Base-by-base conservation (phyloP, 92 coral and sea anemone genomes). In the Micromussa lordhowensis region DNA sequence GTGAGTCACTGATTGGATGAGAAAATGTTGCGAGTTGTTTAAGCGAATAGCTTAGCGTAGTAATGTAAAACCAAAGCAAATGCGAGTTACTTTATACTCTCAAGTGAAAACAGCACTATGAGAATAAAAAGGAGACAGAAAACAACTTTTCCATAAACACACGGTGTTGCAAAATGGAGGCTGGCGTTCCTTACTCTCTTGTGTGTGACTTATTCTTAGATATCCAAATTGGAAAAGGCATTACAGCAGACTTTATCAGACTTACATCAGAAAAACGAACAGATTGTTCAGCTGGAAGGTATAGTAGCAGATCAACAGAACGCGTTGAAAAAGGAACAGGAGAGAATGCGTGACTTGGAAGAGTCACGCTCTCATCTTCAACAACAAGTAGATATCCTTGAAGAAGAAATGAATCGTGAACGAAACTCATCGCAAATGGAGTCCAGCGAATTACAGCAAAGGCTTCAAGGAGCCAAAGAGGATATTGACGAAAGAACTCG, bases 361-460 rank as follows among this genome's bases (percentile, higher is more conserved):
- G 95, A 91, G 55, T 90, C 94, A 7, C 94, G 94, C 49, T 73
- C 95, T 1, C 95, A 95, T 68, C 93, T 96, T 12, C 96, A 98
- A 75, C 99, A 96, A 53, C 98, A 98, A 89, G 94, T 94, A 26
- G 82, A 93, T 21, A 87, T 96, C 64, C 71, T 98, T 61, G 98
- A 96, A 61, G 94, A 94, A 71, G 99, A 98, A 86, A 77, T 98
- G 32, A 86, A 85, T 63, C 91, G 96, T n/a, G 98, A 98, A 75
- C 85, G 98, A 53, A 91, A 93, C 87, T 92, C 96, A 0, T 87
- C 96, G 1, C 91, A 93, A 32, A 30, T 94, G 40, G 99, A 96
- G 71, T 85, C 93, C 21, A 92, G 91, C 77, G 95, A 93, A 3
- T 75, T 93, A 26, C 95, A 98, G 10, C 89, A 87, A 61, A 92